A percentile compares a stretch with the other conserved stretches of the same genome.
These are phyloP conservation scores for Anarsia innoxiella DNA, from an alignment of 2,888 invertebrate species.

Conservation along the genomic window DNA sequence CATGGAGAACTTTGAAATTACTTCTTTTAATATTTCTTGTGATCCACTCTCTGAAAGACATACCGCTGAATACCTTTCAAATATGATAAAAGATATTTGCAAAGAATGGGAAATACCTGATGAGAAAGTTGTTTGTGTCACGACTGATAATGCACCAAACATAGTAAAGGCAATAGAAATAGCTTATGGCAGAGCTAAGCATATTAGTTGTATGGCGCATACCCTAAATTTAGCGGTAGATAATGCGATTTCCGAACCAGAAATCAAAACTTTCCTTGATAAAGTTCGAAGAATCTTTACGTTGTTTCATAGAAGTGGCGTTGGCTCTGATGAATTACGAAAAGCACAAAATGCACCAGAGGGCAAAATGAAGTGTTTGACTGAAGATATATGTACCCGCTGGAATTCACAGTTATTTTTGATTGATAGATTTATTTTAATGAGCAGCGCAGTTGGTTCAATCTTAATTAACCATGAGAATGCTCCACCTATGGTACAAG, in stretches of 20 bases:
- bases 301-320: conserved; percentile 26
- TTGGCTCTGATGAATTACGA: conserved; percentile 24
- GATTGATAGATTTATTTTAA: conserved; percentile 19
- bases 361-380: conserved; percentile 24
- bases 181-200: conserved; percentile 23
- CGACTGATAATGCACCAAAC: conserved; percentile 22
- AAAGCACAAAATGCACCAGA: conserved; percentile 22
- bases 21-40: conserved; percentile 23
- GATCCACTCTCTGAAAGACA: conserved; percentile 22
- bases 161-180: conserved; percentile 24
- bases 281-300: conserved; percentile 25
- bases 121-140: conserved; percentile 22
- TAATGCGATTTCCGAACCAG: conserved; percentile 19
- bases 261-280: conserved; percentile 22
- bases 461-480: conserved; percentile 24
- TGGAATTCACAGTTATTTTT: conserved; percentile 26
- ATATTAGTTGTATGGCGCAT: conserved; percentile 26
- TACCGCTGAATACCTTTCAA: conserved; percentile 22
- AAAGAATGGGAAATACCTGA: conserved; percentile 22
- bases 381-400: conserved; percentile 28
- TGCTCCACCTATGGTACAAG: conserved; percentile 28
- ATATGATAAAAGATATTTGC: conserved; percentile 16
- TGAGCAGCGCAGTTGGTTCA: conserved; percentile 20
- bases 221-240: conserved; percentile 24
- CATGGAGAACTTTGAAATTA: conserved; percentile 21